Evolutionary conservation across 2,797 vertebrate genomes (phyloP).

Genomic region (Dendrocincla tyrannina): DNA sequence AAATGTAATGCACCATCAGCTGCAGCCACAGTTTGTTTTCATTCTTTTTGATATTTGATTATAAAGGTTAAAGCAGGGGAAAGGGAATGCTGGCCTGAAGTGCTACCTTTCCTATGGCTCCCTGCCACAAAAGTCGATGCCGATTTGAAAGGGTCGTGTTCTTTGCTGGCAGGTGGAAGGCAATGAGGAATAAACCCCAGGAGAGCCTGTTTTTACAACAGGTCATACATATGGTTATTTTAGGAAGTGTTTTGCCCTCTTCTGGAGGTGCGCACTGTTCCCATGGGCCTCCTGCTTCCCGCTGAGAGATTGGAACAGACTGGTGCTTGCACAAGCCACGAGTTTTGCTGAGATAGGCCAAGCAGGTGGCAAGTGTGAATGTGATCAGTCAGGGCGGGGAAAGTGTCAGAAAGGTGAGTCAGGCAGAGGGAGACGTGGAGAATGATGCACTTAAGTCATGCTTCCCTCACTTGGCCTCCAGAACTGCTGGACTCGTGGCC

Average conservation of each 20-base stretch:
- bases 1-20: conserved; percentile 2
- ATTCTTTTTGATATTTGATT: conserved; percentile 50
- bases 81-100: not conserved
- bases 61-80: conserved; percentile 32
- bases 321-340: not conserved
- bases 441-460: not conserved
- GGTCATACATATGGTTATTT: not conserved
- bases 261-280: not conserved
- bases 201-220: not conserved
- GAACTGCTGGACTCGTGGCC: not conserved
- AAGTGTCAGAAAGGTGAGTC: not conserved
- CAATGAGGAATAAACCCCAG: not conserved
- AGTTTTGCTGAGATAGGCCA: not conserved
- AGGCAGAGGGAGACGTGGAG: not conserved
- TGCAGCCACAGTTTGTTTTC: not conserved
- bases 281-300: not conserved
- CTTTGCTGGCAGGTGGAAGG: not conserved
- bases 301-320: not conserved
- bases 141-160: not conserved
- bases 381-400: not conserved
- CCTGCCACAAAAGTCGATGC: not conserved
- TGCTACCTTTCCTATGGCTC: not conserved
- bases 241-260: not conserved
- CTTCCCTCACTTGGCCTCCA: not conserved
- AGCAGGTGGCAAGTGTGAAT: not conserved